Evolutionary conservation across 2,888 invertebrate genomes (phyloP), one percentile per base, ranked within the genome.

Genomic region (Hemicrepidius hirtus): DNA sequence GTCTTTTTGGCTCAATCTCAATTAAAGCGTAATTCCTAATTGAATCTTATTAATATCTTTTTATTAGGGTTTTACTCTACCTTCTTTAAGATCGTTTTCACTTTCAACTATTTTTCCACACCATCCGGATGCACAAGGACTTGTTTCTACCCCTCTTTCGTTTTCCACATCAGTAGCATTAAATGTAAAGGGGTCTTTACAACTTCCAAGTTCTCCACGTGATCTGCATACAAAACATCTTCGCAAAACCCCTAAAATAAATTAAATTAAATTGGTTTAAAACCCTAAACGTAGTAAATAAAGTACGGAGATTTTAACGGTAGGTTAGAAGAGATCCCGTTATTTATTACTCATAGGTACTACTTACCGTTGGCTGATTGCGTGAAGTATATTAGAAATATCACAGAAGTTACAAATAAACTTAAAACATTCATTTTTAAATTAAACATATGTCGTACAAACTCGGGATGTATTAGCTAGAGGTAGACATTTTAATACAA

Each of bases 41-140:
- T n/a, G n/a, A n/a, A n/a, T n/a, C n/a, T n/a, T n/a, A n/a, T n/a
- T n/a, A n/a, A n/a, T n/a, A n/a, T n/a, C n/a, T n/a, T n/a, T n/a
- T n/a, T n/a, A n/a, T n/a, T n/a, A n/a, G n/a, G n/a, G n/a, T n/a
- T n/a, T n/a, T n/a, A n/a, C n/a, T n/a, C n/a, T 86, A 94, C 95
- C 96, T 83, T 92, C 92, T 83, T 94, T 92, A 77, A 93, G 90
- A 60, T 93, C 88, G 80, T 93, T 93, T 78, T 92, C 92, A 70
- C 93, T 93, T 85, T 97, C 96, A 40, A 95, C 90, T 62, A 96
- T 92, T 88, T 97, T 97, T 21, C 94, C 95, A 82, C 97, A 97
- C 97, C 97, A 97, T 41, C 96, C 96, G 0, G 95, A 95, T 0
- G 95, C 94, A 81, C 97, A 97, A 0, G 95, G 94, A 10, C 93